Evolutionary conservation across 2,113 vertebrate species (phyloP), one percentile per base, ranked within the genome.

Genomic region (Cavia porcellus): DNA sequence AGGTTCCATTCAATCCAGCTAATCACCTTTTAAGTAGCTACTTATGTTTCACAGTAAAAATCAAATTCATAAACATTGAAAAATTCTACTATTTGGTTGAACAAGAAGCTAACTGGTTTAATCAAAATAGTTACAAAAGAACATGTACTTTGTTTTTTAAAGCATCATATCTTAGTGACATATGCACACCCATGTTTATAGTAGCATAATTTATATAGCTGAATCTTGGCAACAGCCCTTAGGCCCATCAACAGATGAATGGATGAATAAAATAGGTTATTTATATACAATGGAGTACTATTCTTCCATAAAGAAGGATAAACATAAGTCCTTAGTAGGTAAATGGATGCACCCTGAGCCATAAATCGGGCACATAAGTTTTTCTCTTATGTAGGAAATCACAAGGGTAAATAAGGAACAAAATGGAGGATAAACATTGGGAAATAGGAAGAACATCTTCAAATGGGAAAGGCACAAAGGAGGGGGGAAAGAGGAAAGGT

Each of bases 111-210:
- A 38, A 30, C 45, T 94, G n/a, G 86, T 68, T 96, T 80, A 91
- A 80, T 96, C 42, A 88, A 94, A 89, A 80, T 55, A 45, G n/a
- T 70, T 92, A 91, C 59, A 75, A 90, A 85, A 86, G 22, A 94
- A 52, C 47, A 4, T 42, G 3, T 89, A 32, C 28, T 59, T 59
- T 59, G 55, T 90, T 59, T 75, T 90, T 4, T 79, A n/a, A 75
- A 50, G 25, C 28, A 79, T 79, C 13, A 30, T 50, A 79, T 7
- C 45, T 3, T 5, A 50, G 28, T 17, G 74, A 77, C 5, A 7
- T 28, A 28, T 28, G 24, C 14, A 28, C 12, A 25, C 12, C 24
- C 13, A 32, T 50, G 75, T 50, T 79, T 47, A 77, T 77, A 77
- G 4, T 7, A 77, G 45, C 22, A 42, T 24, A 15, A 25, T 50